Percentiles rank a stretch among this genome's conserved stretches.
phyloP scores from a whole-genome alignment of 2,113 vertebrate species.

The Ophthalmolycus amberensis region DNA sequence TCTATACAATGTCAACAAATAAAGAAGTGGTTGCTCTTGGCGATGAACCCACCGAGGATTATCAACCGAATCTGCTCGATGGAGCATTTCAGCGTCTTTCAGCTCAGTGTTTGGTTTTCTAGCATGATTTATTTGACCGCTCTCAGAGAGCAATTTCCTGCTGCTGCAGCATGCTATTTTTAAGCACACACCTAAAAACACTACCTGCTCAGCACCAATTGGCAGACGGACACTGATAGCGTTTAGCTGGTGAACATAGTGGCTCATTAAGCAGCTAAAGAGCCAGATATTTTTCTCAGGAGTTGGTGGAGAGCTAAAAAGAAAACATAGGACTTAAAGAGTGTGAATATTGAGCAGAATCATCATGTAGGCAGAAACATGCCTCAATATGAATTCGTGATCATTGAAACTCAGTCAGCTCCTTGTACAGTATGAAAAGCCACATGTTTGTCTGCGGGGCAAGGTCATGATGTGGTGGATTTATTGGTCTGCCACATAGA shows the following conservation, averaged over 20 bases:
- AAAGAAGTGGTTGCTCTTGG: fast-evolving
- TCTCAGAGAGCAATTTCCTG: neutral
- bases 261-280: neutral
- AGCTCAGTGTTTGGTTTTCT: neutral
- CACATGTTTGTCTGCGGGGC: neutral
- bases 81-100: neutral
- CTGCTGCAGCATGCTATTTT: neutral
- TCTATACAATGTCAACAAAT: neutral
- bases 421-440: neutral
- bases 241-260: neutral
- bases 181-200: neutral
- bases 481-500: neutral
- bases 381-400: neutral
- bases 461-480: conserved; percentile 1
- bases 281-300: neutral
- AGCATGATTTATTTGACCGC: neutral
- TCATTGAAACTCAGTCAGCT: neutral
- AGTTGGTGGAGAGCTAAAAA: neutral
- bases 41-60: neutral
- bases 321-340: too few species aligned
- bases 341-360: neutral
- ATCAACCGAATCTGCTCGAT: neutral
- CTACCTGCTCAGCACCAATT: neutral
- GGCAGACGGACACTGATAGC: neutral
- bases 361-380: neutral